Evolutionary conservation across 1,140 invertebrate genomes (phyloP), one percentile per base, ranked within the genome.

Genomic region (Drosophila willistoni): DNA sequence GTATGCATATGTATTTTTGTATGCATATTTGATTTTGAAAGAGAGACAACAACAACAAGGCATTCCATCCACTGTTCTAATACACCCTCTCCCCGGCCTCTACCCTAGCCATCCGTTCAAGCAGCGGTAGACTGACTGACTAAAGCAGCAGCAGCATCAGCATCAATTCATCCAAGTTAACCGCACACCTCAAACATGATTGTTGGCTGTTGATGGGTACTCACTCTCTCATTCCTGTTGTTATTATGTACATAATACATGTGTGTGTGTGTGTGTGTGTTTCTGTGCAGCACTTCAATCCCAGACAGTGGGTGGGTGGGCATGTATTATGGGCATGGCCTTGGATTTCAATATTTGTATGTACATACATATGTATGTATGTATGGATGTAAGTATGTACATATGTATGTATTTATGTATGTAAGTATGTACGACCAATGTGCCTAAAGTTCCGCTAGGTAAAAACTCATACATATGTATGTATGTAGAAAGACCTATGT

Each of bases 121-220:
- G 73, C 77, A 80, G 74, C 69, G 66, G 75, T 55, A 70, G 73
- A 13, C 36, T 39, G 12, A 39, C 71, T 61, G 54, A 19, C 77
- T 71, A 62, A 44, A 6, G 29, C 5, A 29, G 29, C 25, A 29
- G 25, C 25, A 29, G 25, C 25, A 80, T 29, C 72, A 68, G 79
- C 82, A 84, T 77, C 81, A 86, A 42, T 42, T 65, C 54, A 68
- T 70, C 65, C 66, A 64, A 64, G 76, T 71, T 66, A 68, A 77
- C 73, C 71, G 71, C 67, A 74, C 64, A 75, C 73, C 73, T 59
- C 71, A 75, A 75, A 68, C 73, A 75, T 75, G 64, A 39, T 65
- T 68, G 29, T 67, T 73, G 59, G 51, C 39, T 62, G 60, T 62
- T 62, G 60, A 19, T 33, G 56, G 51, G 7, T 39, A 36, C 55